Evolutionary conservation across 2,797 vertebrate species (phyloP).

Genomic region (Sebastes minor): DNA sequence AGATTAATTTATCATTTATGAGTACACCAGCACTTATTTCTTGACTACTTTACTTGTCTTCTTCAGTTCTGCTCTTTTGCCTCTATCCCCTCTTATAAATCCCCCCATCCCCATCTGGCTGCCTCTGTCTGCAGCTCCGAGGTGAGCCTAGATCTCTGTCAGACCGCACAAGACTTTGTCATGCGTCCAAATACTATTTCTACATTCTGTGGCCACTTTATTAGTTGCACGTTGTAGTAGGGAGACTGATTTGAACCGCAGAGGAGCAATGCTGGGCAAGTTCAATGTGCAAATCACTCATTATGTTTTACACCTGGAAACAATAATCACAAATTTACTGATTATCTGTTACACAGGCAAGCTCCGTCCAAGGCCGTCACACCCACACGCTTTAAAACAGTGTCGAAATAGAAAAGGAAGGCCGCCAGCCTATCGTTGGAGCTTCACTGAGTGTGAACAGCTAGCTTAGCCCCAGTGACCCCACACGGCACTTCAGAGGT

Average conservation of each 20-base stretch:
- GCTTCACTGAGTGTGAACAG: background rate
- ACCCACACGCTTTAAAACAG: background rate
- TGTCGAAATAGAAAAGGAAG: background rate
- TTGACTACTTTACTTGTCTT: conserved; percentile 40
- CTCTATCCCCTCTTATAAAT: conserved; percentile 1
- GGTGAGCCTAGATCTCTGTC: conserved; percentile 34
- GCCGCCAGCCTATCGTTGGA: background rate
- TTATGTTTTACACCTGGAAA: conserved; percentile 1
- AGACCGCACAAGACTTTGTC: conserved; percentile 45
- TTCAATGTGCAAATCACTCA: background rate
- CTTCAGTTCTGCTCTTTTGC: conserved; percentile 34
- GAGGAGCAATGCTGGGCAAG: background rate
- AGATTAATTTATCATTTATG: conserved; percentile 56
- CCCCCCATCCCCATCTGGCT: conserved; percentile 23
- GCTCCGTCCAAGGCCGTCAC: background rate
- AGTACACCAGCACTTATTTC: conserved; percentile 23
- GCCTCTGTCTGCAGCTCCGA: conserved; percentile 33
- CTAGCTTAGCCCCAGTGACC: background rate
- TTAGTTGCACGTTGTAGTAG: background rate
- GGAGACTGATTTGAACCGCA: background rate
- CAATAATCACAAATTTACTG: background rate
- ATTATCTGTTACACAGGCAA: background rate
- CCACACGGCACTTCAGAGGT: background rate
- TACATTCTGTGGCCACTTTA: conserved; percentile 24
- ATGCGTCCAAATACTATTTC: conserved; percentile 24